Evolutionary conservation across 1,140 invertebrate genomes (phyloP), one percentile per base, ranked within the genome.

Genomic region (Dryas iulia): DNA sequence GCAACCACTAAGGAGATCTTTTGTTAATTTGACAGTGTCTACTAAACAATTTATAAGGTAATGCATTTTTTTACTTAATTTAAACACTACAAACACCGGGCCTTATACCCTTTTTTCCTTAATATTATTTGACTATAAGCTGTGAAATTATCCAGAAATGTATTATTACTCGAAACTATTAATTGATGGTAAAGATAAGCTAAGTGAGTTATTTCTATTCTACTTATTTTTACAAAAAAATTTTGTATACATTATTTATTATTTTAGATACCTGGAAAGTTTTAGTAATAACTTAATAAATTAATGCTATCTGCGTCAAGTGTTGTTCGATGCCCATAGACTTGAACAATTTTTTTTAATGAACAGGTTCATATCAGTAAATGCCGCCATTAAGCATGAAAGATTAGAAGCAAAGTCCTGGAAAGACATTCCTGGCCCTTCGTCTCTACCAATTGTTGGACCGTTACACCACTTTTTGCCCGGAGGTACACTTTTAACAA

Each of bases 351-450:
- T n/a, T n/a, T n/a, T n/a, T n/a, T n/a, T n/a, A n/a, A n/a, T 59
- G 53, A 65, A n/a, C 33, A 73, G 71, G 35, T 54, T 30, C 14
- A 56, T 72, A n/a, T 52, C 78, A n/a, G 60, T 74, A 14, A 70
- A 66, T 39, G 60, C 8, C 11, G 35, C 69, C 12, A 25, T 66
- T 63, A 58, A 56, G 6, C 54, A 71, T 52, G 47, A 56, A 26
- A 71, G 28, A 25, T 30, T 66, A 10, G 68, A 74, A 23, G 10
- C 56, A 0, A 87, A 83, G 62, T 57, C 82, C 69, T 88, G 78
- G 81, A 64, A 65, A n/a, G 83, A 86, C 11, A 83, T 88, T 39
- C 86, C 86, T 0, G 86, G 84, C 4, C 86, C 86, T 1, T 64
- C 79, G 0, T 72, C 80, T 3, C 21, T 84, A 5, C 86, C 86